Evolutionary conservation across 2,797 vertebrate species (phyloP), one percentile per base, ranked within the genome.

Genomic region (Zonotrichia albicollis): DNA sequence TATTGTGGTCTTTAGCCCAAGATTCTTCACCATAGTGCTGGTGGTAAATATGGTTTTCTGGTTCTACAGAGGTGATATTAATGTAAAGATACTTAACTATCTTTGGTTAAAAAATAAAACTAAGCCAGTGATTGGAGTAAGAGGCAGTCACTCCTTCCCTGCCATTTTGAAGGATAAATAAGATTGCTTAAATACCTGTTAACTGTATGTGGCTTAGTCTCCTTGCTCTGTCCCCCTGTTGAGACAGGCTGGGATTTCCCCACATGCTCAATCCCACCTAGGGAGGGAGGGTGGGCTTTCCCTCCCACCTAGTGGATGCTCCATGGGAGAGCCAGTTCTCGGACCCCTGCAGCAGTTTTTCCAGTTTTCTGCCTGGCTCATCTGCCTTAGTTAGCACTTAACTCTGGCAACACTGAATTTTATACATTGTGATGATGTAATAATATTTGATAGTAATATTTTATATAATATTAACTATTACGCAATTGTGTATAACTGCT

Each of bases 221-320:
- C 11, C 9, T 36, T 29, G 42, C 22, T 75, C 18, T 10, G 13
- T 75, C 13, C 18, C 7, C 1, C 42, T 36, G 7, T 36, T 29
- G 48, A 6, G 43, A 11, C 1, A 3, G 36, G 8, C 50, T 21
- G 64, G 20, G 10, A 26, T 45, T 26, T 64, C 16, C 57, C 12
- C n/a, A 0, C 0, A 1, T 9, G 38, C 32, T 32, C 29, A 16
- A 8, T 36, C 29, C 14, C 1, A 0, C 7, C 40, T 40, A 40
- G 40, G 40, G 40, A 40, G 40, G 40, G 13, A 40, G 40, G 40
- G 40, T 5, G 6, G 10, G 22, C 65, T 73, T 40, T 54, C 25
- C 16, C 61, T 73, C 55, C 7, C 8, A 2, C 40, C 36, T 50
- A 7, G 13, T 21, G 51, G 55, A 15, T 2, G 4, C 36, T 36